These are phyloP conservation scores for Drosophila fuyamai DNA, from an alignment of 1,140 invertebrate genomes.

Conservation along the genomic window DNA sequence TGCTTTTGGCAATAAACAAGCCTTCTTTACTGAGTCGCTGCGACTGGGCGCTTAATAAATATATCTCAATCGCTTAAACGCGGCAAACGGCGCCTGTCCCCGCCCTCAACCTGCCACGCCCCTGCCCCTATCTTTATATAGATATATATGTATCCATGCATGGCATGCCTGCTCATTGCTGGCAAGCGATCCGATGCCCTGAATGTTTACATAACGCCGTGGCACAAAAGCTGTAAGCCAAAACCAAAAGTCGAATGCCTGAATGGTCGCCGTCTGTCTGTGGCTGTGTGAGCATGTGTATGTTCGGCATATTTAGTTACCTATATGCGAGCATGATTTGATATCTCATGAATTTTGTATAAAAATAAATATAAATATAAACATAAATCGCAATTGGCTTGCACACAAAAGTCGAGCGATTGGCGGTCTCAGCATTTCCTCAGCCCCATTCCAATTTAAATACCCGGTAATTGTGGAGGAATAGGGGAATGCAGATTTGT, in stretches of 20 bases:
- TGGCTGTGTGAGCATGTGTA: slow-evolving; percentile 25
- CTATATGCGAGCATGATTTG: slow-evolving; percentile 70
- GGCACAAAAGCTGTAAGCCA: slow-evolving; percentile 67
- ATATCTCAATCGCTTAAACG: slow-evolving; percentile 65
- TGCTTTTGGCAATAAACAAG: slow-evolving; percentile 33
- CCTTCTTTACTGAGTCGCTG: slow-evolving; percentile 27
- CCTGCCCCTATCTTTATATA: background rate
- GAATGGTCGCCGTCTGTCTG: slow-evolving; percentile 55
- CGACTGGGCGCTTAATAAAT: slow-evolving; percentile 62
- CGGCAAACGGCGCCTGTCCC: slow-evolving; percentile 49
- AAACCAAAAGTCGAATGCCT: slow-evolving; percentile 78
- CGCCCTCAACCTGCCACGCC: slow-evolving; percentile 19
- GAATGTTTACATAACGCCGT: slow-evolving; percentile 80
- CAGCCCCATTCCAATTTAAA: no score
- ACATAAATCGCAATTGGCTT: slow-evolving; percentile 78
- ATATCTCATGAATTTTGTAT: slow-evolving; percentile 80
- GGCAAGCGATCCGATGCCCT: slow-evolving; percentile 60
- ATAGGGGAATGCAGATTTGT: background rate
- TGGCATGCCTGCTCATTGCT: slow-evolving; percentile 35
- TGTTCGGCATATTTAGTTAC: slow-evolving; percentile 77
- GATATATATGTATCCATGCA: slow-evolving; percentile 18
- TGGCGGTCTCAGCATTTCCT: slow-evolving; percentile 58
- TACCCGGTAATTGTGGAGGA: background rate
- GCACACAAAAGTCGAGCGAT: slow-evolving; percentile 57
- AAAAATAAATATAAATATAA: slow-evolving; percentile 53